Base-by-base conservation (phyloP, 1,140 invertebrate species). In the Caenorhabditis brenneri region DNA sequence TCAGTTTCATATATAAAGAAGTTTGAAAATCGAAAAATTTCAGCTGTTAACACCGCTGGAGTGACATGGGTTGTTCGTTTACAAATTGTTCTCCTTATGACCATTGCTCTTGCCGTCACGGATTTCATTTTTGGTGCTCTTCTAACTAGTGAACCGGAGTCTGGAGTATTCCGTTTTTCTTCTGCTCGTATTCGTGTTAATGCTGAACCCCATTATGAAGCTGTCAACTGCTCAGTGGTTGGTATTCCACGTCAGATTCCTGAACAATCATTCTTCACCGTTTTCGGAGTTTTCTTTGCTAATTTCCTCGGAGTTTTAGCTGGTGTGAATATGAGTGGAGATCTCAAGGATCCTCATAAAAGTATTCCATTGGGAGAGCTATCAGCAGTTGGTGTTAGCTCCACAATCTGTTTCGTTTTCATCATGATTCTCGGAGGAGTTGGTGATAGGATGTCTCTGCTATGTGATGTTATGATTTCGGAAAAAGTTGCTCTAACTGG, bases 271-370 rank as follows among this genome's bases (percentile, higher is more conserved):
- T 96, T 95, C 95, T 97, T 97, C 91, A 95, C 94, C 19, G 95
- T 96, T 60, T 96, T 96, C 92, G 96, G 95, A 51, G 95, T 97
- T n/a, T 96, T 97, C 92, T 96, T 97, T 92, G 95, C 96, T 78
- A 95, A 96, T 65, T 94, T 97, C 79, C 95, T 96, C 81, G 96
- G 96, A 31, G 95, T 98, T 65, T 93, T 98, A 83, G 96, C 96
- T 55, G 97, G 97, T n/a, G 92, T 98, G 86, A 98, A 98, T 91
- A 98, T 99, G 96, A 97, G 96, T 91, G 96, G 96, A 16, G 96
- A 99, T 92, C 93, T 99, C 53, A 93, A 94, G 82, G 94, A 96
- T 88, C 96, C 97, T 0, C 95, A 95, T 15, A 94, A 93, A 55
- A 95, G 97, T 91, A 98, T 98, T 89, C 96, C 96, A 4, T 95